These are phyloP conservation scores for Luehdorfia chinensis DNA, from an alignment of 1,140 invertebrate genomes.

Conservation along the genomic window DNA sequence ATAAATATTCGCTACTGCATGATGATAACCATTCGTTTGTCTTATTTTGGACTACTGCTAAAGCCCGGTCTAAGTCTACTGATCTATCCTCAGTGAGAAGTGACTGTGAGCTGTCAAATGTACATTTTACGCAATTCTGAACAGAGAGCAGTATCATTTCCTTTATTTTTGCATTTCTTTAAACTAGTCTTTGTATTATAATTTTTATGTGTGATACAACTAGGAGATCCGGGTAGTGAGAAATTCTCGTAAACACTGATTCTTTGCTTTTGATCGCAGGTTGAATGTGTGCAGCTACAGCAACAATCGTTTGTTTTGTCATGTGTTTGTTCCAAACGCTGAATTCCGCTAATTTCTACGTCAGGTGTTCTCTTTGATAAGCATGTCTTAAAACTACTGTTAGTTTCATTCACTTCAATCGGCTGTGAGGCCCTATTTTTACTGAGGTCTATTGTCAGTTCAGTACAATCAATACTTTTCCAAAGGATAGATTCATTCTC, in stretches of 20 bases:
- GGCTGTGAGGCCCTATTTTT: constrained; percentile 22
- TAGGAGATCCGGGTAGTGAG: constrained; percentile 59
- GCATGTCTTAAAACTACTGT: constrained; percentile 51
- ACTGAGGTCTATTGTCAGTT: constrained; percentile 31
- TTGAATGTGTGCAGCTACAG: neutral
- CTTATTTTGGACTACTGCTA: constrained; percentile 56
- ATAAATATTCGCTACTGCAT: constrained; percentile 25
- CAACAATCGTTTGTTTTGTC: constrained; percentile 27
- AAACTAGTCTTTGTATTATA: constrained; percentile 60
- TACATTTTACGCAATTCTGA: constrained; percentile 26
- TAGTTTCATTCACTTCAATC: constrained; percentile 26
- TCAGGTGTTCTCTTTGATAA: constrained; percentile 38
- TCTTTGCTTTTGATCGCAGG: constrained; percentile 31
- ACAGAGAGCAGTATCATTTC: constrained; percentile 15
- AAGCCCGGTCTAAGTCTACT: constrained; percentile 47
- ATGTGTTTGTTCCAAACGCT: constrained; percentile 48
- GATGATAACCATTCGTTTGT: constrained; percentile 60
- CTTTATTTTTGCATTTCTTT: constrained; percentile 34
- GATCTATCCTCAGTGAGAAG: constrained; percentile 38
- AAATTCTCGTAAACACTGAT: constrained; percentile 62
- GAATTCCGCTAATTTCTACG: constrained; percentile 59
- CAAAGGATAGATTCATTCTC: constrained; percentile 45
- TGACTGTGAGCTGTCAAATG: constrained; percentile 25
- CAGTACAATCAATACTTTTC: constrained; percentile 30
- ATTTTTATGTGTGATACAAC: constrained; percentile 56